Percentiles rank a stretch among this genome's conserved stretches.
Conservation (phyloP, 2,888 invertebrate species). For the Phymatocera aterrima region DNA sequence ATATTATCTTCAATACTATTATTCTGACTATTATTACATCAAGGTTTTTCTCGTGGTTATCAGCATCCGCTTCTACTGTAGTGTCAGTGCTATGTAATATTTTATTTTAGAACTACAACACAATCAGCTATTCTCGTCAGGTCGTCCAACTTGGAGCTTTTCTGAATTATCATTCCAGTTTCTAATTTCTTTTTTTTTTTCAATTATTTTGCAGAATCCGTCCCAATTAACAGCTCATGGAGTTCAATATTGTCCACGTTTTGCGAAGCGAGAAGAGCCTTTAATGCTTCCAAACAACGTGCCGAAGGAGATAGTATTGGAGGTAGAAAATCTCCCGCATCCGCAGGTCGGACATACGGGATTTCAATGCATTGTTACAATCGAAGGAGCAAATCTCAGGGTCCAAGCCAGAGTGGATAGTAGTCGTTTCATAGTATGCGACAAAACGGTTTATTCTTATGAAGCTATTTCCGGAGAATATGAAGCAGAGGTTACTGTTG, state of each 20-base stretch:
- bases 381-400: conserved; percentile 92
- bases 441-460: conserved; percentile 95
- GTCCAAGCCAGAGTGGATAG: conserved; percentile 91
- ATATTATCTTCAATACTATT: not conserved
- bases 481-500: conserved; percentile 91
- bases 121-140: no score
- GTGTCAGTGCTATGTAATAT: no score
- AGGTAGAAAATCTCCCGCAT: conserved; percentile 93
- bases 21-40: no score
- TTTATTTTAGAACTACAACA: no score
- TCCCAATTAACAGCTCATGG: conserved; percentile 79
- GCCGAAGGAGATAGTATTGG: conserved; percentile 90
- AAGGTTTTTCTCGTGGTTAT: no score
- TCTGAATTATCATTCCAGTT: not conserved
- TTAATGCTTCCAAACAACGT: conserved; percentile 93
- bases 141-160: no score
- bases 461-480: conserved; percentile 92
- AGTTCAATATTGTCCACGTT: conserved; percentile 86
- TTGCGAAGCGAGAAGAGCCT: conserved; percentile 84
- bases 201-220: conserved; percentile 77
- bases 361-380: conserved; percentile 93
- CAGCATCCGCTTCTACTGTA: no score
- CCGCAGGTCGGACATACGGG: conserved; percentile 93
- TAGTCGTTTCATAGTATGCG: conserved; percentile 90
- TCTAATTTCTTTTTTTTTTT: not conserved